phyloP scores from a whole-genome alignment of 2,888 invertebrate species.

The Horisme vitalbata region DNA sequence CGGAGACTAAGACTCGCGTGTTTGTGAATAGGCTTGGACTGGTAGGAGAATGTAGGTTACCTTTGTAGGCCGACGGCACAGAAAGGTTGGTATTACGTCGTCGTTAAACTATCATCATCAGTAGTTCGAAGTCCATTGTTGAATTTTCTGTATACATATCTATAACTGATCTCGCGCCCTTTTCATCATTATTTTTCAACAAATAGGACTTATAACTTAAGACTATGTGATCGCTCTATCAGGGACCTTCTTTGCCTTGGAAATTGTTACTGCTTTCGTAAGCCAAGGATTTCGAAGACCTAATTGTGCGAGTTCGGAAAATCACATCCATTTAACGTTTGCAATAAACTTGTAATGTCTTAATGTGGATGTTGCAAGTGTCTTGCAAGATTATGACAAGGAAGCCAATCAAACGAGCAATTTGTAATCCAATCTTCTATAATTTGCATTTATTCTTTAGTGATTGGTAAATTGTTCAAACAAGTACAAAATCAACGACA shows the following conservation, averaged over 20 bases:
- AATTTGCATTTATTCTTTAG: constrained; percentile 46
- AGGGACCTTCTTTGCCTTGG: too few species aligned
- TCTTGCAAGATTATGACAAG: background rate
- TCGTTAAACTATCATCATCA: background rate
- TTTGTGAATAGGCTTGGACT: constrained; percentile 15
- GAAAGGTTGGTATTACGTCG: background rate
- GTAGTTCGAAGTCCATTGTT: background rate
- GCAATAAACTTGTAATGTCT: too few species aligned
- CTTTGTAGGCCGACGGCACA: constrained; percentile 30
- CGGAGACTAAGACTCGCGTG: background rate
- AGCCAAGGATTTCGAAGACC: too few species aligned
- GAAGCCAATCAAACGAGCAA: constrained; percentile 18
- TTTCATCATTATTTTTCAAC: too few species aligned
- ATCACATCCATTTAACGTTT: too few species aligned
- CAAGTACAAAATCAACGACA: constrained; percentile 74
- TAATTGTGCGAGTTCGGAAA: too few species aligned
- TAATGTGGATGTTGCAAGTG: too few species aligned
- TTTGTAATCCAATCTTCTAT: constrained; percentile 30
- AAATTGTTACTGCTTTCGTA: too few species aligned
- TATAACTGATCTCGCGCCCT: too few species aligned
- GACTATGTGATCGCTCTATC: too few species aligned
- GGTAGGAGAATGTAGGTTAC: constrained; percentile 15
- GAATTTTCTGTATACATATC: too few species aligned
- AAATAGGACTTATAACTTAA: too few species aligned
- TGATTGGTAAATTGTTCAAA: constrained; percentile 40